These are phyloP conservation scores for Euplagia quadripunctaria DNA, from an alignment of 2,888 invertebrate genomes.

Conservation along the genomic window DNA sequence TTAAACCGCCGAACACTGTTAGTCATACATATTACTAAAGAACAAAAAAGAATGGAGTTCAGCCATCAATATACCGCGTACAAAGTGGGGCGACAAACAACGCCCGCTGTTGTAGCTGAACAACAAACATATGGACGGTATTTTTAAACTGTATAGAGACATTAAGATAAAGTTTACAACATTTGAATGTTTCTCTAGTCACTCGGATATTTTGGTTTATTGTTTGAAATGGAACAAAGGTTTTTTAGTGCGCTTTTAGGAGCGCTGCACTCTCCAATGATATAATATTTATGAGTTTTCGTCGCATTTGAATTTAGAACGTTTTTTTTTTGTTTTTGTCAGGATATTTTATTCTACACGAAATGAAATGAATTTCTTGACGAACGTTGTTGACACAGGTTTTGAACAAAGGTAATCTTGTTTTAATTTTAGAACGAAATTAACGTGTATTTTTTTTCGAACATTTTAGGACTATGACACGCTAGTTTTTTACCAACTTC, in stretches of 20 bases:
- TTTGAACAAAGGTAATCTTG: not conserved
- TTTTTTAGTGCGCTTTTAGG: slow-evolving; percentile 79
- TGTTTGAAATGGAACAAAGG: slow-evolving; percentile 80
- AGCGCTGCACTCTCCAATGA: slow-evolving; percentile 66
- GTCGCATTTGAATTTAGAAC: slow-evolving; percentile 63
- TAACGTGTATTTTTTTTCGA: not conserved
- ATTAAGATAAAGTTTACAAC: slow-evolving; percentile 81
- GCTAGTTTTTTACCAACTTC: not conserved
- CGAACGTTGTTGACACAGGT: slow-evolving; percentile 2
- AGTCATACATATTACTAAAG: slow-evolving; percentile 28
- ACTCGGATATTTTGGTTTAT: slow-evolving; percentile 73
- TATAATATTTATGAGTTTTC: slow-evolving; percentile 71
- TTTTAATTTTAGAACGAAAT: not conserved
- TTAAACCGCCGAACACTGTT: slow-evolving; percentile 16
- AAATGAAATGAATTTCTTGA: slow-evolving; percentile 6
- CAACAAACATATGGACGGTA: slow-evolving; percentile 74
- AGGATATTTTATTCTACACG: not conserved
- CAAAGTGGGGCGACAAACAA: slow-evolving; percentile 49
- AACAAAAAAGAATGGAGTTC: slow-evolving; percentile 41
- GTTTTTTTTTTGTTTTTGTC: slow-evolving; percentile 39
- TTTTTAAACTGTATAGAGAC: slow-evolving; percentile 80
- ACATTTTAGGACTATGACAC: not conserved
- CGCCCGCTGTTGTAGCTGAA: slow-evolving; percentile 51
- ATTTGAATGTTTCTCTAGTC: slow-evolving; percentile 64
- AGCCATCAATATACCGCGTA: slow-evolving; percentile 46